Conservation (phyloP, 2,888 invertebrate species). For the Pinctada fucata region DNA sequence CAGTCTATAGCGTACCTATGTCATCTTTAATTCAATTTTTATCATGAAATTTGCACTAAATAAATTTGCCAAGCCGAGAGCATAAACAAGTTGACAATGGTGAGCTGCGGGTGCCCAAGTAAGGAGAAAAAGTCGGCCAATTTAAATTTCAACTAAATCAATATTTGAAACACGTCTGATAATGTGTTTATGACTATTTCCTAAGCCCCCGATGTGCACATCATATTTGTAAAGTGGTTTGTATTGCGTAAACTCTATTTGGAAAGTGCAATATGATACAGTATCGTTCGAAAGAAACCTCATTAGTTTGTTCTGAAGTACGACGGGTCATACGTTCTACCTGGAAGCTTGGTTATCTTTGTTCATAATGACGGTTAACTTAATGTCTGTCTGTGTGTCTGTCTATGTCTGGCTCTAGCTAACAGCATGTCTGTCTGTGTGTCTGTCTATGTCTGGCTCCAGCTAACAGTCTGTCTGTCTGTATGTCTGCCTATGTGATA, state of each 20-base stretch:
- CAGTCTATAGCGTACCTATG: neutral
- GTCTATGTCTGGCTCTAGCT: no score
- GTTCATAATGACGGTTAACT: no score
- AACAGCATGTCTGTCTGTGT: no score
- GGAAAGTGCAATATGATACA: neutral
- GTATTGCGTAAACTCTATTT: neutral
- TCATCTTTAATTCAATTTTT: neutral
- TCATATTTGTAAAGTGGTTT: neutral
- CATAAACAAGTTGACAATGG: no score
- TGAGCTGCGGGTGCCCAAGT: neutral
- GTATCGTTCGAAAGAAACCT: neutral
- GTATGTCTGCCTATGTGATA: no score
- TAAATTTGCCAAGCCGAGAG: neutral
- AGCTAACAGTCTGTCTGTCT: no score
- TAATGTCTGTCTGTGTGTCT: no score
- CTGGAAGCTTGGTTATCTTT: no score
- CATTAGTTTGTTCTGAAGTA: no score
- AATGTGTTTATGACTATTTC: neutral
- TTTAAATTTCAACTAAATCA: slow-evolving; percentile 1
- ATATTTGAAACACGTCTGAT: neutral
- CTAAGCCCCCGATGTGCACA: neutral
- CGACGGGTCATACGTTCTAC: no score
- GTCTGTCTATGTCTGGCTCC: no score
- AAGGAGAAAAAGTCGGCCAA: neutral
- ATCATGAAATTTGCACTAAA: neutral